Base-by-base conservation (phyloP, 2,113 vertebrate genomes). In the Haemorhous mexicanus region DNA sequence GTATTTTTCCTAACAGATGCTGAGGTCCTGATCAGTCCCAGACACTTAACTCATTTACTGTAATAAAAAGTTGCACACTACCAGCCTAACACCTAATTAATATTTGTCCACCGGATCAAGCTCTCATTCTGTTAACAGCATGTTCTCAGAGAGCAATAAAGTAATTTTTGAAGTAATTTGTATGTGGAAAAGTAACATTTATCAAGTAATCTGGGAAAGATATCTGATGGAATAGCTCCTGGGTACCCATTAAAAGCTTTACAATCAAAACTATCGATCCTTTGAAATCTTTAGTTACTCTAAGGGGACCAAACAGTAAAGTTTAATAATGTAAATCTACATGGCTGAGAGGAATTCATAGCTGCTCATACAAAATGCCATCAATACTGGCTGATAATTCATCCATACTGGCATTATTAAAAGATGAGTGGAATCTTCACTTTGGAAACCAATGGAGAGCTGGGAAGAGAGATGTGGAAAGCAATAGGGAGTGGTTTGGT, bases 261-360 rank as follows among this genome's bases (percentile, higher is more conserved):
- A 66, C 53, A 87, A 82, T 93, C 58, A 87, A 93, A 89, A 69
- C 10, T 58, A 93, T 27, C 0, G 53, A 95, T 80, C 37, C 39
- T 79, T 73, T 46, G 46, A 91, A 93, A 93, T 95, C n/a, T 77
- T 82, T 91, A 89, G 78, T 92, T 89, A 73, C 74, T 66, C 77
- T 58, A 20, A 64, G 47, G 76, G 44, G 64, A 89, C 35, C 63
- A 75, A 95, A 78, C 14, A 61, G 20, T 73, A 72, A 83, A 83
- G 39, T 35, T 87, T 85, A 87, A 87, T 89, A 87, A 87, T 27
- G 41, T 73, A 76, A 76, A 91, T 87, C 46, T 79, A 46, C 66
- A 76, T 11, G 41, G 55, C 33, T 77, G 72, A 66, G 72, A 82
- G 39, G 37, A 93, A 87, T 70, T 94, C 44, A 53, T 50, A 58